Evolutionary conservation across 2,888 invertebrate species (phyloP).

Genomic region (Habroteleia sp.): DNA sequence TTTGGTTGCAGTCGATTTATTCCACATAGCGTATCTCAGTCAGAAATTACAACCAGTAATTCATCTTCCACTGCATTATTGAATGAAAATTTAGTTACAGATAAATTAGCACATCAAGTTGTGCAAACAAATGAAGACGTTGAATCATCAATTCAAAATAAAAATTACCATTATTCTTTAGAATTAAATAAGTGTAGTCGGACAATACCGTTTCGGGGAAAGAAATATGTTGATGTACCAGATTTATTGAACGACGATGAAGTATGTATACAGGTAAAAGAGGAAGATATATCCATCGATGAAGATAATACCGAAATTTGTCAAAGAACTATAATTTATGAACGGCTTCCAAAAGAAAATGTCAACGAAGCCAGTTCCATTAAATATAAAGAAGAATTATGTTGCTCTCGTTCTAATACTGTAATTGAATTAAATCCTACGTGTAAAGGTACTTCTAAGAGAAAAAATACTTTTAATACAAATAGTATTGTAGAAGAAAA

Average conservation of each 20-base stretch:
- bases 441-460: neutral
- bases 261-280: neutral
- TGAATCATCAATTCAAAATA: neutral
- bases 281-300: neutral
- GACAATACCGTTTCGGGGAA: constrained; percentile 12
- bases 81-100: too few species aligned
- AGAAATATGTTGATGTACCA: too few species aligned
- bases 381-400: neutral
- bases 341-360: neutral
- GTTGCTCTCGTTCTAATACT: neutral
- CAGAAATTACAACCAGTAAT: neutral
- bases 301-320: constrained; percentile 2
- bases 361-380: neutral
- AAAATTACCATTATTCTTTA: neutral
- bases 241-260: too few species aligned
- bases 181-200: constrained; percentile 5
- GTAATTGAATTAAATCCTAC: neutral
- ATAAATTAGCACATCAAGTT: neutral
- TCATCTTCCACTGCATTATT: neutral
- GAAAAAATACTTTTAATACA: neutral
- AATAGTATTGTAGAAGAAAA: neutral
- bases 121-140: neutral
- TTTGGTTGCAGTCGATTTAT: constrained; percentile 6
- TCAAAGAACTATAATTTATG: constrained; percentile 3
- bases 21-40: neutral